A percentile compares a stretch with the other conserved stretches of the same genome.
Evolutionary conservation across 2,888 invertebrate genomes (phyloP).

Genomic region (Dorcus hopei): DNA sequence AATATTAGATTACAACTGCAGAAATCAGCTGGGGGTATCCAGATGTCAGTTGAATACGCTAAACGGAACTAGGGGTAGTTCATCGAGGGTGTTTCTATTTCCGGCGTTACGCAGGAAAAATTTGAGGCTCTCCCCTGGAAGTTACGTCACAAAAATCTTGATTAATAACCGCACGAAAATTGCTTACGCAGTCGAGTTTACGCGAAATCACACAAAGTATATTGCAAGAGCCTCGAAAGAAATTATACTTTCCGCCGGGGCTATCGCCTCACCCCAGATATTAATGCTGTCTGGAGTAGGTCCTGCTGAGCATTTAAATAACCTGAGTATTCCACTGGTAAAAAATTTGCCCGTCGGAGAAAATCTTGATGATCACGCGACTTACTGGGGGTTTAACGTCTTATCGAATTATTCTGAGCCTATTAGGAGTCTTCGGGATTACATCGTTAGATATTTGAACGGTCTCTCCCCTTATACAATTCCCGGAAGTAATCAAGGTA

Average conservation of each 20-base stretch:
- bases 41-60: conserved; percentile 60
- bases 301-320: conserved; percentile 26
- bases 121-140: conserved; percentile 56
- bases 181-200: conserved; percentile 58
- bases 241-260: conserved; percentile 72
- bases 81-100: conserved; percentile 60
- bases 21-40: conserved; percentile 59
- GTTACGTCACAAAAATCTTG: conserved; percentile 55
- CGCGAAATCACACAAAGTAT: conserved; percentile 46
- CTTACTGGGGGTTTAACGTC: conserved; percentile 26
- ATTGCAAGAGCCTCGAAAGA: conserved; percentile 60
- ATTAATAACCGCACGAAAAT: conserved; percentile 51
- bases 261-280: conserved; percentile 57
- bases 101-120: conserved; percentile 54
- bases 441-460: conserved; percentile 23
- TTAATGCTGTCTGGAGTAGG: conserved; percentile 38
- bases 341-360: conserved; percentile 30
- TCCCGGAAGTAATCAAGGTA: conserved; percentile 14
- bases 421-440: conserved; percentile 5
- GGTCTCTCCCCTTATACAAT: conserved; percentile 26
- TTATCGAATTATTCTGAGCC: conserved; percentile 17
- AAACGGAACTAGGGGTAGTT: conserved; percentile 58
- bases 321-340: conserved; percentile 26
- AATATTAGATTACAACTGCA: conserved; percentile 61
- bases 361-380: conserved; percentile 32